These are phyloP conservation scores for Lepidochrysops patricia DNA, from an alignment of 2,888 invertebrate genomes.

Conservation along the genomic window DNA sequence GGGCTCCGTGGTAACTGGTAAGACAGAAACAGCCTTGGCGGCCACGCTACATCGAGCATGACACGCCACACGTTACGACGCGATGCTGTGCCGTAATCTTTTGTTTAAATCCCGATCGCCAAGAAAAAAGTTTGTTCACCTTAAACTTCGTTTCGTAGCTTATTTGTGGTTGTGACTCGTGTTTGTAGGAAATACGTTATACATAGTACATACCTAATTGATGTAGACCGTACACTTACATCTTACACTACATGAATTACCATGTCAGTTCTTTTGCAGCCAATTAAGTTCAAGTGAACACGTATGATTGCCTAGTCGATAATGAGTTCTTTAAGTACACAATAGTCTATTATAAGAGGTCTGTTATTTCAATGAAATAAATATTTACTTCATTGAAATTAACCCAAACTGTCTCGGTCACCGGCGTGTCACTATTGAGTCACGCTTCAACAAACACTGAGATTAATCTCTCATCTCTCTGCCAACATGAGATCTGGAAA, in stretches of 20 bases:
- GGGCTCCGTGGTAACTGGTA: conserved; percentile 27
- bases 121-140: background rate
- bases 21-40: conserved; percentile 60
- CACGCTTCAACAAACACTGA: conserved; percentile 27
- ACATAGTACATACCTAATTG: no score
- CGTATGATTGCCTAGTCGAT: conserved; percentile 23
- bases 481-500: conserved; percentile 23
- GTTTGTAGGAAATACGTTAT: background rate
- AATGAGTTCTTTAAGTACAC: no score
- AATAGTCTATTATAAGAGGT: no score
- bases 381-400: conserved; percentile 26
- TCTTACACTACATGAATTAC: no score
- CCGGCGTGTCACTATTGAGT: conserved; percentile 33
- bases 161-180: background rate
- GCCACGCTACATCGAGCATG: conserved; percentile 60
- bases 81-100: conserved; percentile 19
- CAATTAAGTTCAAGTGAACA: background rate
- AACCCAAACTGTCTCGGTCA: conserved; percentile 36
- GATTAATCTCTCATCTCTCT: conserved; percentile 26
- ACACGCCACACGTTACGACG: conserved; percentile 41
- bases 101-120: conserved; percentile 15
- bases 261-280: background rate
- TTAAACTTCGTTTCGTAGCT: background rate
- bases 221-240: no score
- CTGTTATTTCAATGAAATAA: no score